Base-by-base conservation (phyloP, 2,888 invertebrate genomes). In the Pilophorus perplexus region DNA sequence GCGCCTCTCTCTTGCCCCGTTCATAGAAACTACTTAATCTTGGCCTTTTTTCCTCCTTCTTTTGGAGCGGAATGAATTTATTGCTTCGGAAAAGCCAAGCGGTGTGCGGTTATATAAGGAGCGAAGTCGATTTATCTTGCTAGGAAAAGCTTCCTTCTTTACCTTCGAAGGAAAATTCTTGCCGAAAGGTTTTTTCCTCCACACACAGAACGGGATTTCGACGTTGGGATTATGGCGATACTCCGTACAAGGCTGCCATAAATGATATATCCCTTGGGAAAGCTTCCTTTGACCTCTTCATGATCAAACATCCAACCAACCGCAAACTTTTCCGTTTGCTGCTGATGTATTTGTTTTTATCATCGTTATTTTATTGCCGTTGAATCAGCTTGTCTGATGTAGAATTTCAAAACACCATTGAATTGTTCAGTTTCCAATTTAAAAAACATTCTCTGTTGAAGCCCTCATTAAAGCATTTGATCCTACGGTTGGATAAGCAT, bases 21-120 rank as follows among this genome's bases (percentile, higher is more conserved):
- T 52, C 52, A 52, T 52, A 27, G 52, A 25, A 52, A 52, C 52
- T 52, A 52, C 52, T 52, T 52, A 52, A 52, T 52, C 52, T 52
- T 52, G 52, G 16, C 25, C 52, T 28, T 14, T 25, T 16, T 50
- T 3, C 18, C 8, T 28, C 14, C 25, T 50, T 28, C 27, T 28
- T 52, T 18, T 18, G 18, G 10, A 28, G n/a, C 14, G 4, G 52
- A 52, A 52, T 52, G 52, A 52, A 52, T 52, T 52, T 52, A 52
- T 52, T 3, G 28, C 52, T 25, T 12, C 12, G 12, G 50, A 28
- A n/a, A 22, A 25, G 52, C 27, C 27, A 14, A 27, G 8, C 48
- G 25, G 28, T 52, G 25, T 25, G 52, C 25, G 20, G 27, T 25
- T 28, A 10, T 28, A 18, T 52, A 52, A 18, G 52, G 28, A 52